Percentiles rank a stretch among this genome's conserved stretches.
These are phyloP conservation scores for Eupeodes corollae DNA, from an alignment of 1,140 invertebrate species.

Conservation along the genomic window DNA sequence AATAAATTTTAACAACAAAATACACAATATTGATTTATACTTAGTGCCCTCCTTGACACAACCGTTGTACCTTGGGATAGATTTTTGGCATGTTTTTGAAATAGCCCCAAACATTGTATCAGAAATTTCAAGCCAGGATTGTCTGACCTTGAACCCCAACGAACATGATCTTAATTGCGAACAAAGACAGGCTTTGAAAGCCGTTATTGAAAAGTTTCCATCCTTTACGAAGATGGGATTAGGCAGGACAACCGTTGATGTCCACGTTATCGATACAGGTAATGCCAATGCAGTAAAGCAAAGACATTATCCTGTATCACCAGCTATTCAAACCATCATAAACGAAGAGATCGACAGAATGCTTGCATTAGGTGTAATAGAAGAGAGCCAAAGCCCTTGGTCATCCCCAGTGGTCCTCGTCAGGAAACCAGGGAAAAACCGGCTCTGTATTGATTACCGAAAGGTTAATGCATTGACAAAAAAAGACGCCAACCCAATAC, in stretches of 20 bases:
- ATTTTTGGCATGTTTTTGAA: background rate
- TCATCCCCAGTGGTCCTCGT: no score
- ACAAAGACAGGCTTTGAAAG: no score
- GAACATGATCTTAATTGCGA: no score
- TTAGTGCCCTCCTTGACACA: background rate
- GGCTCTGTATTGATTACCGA: no score
- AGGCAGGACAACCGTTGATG: conserved; percentile 5
- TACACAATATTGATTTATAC: background rate
- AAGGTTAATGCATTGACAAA: background rate
- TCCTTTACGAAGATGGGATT: background rate
- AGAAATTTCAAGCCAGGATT: background rate
- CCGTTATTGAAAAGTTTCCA: no score
- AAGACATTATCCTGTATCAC: conserved; percentile 15
- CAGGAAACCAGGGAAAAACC: no score
- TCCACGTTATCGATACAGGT: conserved; percentile 21
- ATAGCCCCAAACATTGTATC: background rate
- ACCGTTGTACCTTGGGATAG: background rate
- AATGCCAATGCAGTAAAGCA: conserved; percentile 17
- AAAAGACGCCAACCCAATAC: background rate
- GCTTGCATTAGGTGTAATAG: conserved; percentile 1
- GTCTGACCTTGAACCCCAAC: background rate
- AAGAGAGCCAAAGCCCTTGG: background rate
- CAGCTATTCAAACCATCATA: background rate
- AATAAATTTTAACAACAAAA: no score
- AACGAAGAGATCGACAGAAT: conserved; percentile 3